Conservation (phyloP, 92 coral and sea anemone species). For the Hydrozoanthus gracilis region DNA sequence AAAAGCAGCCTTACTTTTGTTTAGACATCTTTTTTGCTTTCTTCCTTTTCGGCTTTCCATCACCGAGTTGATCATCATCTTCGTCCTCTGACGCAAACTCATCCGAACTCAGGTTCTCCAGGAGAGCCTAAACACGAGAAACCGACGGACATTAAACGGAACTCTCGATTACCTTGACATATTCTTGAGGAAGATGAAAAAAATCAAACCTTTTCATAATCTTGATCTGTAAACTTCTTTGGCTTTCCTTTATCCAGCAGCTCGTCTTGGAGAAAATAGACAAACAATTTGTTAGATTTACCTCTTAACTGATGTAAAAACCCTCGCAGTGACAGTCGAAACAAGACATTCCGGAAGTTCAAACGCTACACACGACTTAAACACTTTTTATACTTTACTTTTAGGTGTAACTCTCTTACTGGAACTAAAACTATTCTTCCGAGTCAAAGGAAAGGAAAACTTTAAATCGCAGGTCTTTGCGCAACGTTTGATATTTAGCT, state of each 20-base stretch:
- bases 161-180: too few relatives aligned
- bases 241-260: slow-evolving; percentile 55
- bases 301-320: too few relatives aligned
- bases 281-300: neutral
- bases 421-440: too few relatives aligned
- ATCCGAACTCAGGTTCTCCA: slow-evolving; percentile 95
- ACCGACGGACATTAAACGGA: neutral
- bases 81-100: slow-evolving; percentile 88
- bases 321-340: too few relatives aligned
- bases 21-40: neutral
- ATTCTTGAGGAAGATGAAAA: neutral
- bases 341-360: too few relatives aligned
- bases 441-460: too few relatives aligned
- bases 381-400: too few relatives aligned
- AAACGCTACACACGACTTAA: too few relatives aligned
- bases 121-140: slow-evolving; percentile 69
- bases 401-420: too few relatives aligned
- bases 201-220: slow-evolving; percentile 85
- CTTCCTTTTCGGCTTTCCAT: neutral
- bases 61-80: slow-evolving; percentile 14
- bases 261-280: slow-evolving; percentile 27
- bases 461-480: too few relatives aligned
- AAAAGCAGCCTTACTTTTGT: neutral
- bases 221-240: slow-evolving; percentile 81
- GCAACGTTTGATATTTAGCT: too few relatives aligned